These are phyloP conservation scores for Drosophila rhopaloa DNA, from an alignment of 1,140 invertebrate species.

Conservation along the genomic window DNA sequence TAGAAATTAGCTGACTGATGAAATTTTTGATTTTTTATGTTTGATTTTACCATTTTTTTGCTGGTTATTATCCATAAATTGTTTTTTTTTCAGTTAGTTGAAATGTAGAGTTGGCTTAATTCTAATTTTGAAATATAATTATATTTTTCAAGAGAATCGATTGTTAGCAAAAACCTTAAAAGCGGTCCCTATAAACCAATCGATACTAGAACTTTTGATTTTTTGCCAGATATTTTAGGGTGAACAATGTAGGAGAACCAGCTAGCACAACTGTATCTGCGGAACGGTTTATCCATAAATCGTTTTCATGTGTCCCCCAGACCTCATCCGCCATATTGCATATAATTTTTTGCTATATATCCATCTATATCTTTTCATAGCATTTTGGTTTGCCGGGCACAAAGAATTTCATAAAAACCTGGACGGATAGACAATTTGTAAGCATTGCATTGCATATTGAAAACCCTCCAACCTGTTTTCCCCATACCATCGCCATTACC, in stretches of 20 bases:
- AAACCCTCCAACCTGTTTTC: slow-evolving; percentile 36
- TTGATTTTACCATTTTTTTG: slow-evolving; percentile 20
- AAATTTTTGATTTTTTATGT: slow-evolving; percentile 7
- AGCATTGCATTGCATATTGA: slow-evolving; percentile 77
- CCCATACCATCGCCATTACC: slow-evolving; percentile 19
- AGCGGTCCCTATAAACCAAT: too few relatives aligned
- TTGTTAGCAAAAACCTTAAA: too few relatives aligned
- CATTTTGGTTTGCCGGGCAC: slow-evolving; percentile 83
- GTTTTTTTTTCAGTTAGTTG: background rate
- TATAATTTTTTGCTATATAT: slow-evolving; percentile 77
- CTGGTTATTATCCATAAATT: background rate
- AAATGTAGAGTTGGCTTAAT: background rate
- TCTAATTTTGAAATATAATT: too few relatives aligned
- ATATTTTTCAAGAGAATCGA: too few relatives aligned
- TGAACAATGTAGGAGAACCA: background rate
- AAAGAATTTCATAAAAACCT: slow-evolving; percentile 83
- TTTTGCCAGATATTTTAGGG: background rate
- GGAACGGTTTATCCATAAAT: slow-evolving; percentile 20
- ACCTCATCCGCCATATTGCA: slow-evolving; percentile 45
- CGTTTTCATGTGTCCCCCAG: slow-evolving; percentile 35
- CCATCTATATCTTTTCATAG: slow-evolving; percentile 76
- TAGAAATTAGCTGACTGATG: slow-evolving; percentile 7
- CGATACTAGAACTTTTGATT: too few relatives aligned
- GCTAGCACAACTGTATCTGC: slow-evolving; percentile 1
- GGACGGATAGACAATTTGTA: slow-evolving; percentile 83